Conservation (phyloP, 2,113 vertebrate species). For the Ophiodon elongatus region DNA sequence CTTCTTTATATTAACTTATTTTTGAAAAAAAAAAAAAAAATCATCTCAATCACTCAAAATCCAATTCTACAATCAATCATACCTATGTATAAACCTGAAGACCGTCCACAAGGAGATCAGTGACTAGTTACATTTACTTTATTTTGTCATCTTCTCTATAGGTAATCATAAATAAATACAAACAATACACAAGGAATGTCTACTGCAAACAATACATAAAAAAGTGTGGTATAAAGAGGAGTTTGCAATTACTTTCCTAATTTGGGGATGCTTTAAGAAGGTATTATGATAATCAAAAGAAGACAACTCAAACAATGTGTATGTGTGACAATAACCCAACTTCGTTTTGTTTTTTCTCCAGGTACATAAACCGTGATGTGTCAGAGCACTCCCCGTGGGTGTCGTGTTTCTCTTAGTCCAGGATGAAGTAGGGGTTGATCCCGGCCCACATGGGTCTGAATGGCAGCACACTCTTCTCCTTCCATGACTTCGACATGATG, state of each 20-base stretch:
- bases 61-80: conserved; percentile 90
- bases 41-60: conserved; percentile 86
- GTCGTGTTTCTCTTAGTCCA: conserved; percentile 56
- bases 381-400: conserved; percentile 40
- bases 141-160: conserved; percentile 85
- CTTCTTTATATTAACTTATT: conserved; percentile 74
- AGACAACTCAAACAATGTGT: conserved; percentile 64
- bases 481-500: conserved; percentile 80
- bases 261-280: conserved; percentile 85
- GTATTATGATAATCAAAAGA: conserved; percentile 76
- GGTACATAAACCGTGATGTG: conserved; percentile 65
- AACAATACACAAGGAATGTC: conserved; percentile 96
- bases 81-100: conserved; percentile 89
- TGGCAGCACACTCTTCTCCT: conserved; percentile 74
- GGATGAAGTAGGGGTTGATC: conserved; percentile 61
- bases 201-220: conserved; percentile 94
- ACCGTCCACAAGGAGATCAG: conserved; percentile 83
- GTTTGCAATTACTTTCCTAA: conserved; percentile 83
- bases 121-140: conserved; percentile 56
- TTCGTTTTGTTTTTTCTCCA: neutral
- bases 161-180: conserved; percentile 99
- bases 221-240: conserved; percentile 81
- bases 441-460: conserved; percentile 67
- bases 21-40: conserved; percentile 67
- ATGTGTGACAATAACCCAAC: conserved; percentile 35